Conservation (phyloP, 1,140 invertebrate genomes). For the Brachystomella parvula region DNA sequence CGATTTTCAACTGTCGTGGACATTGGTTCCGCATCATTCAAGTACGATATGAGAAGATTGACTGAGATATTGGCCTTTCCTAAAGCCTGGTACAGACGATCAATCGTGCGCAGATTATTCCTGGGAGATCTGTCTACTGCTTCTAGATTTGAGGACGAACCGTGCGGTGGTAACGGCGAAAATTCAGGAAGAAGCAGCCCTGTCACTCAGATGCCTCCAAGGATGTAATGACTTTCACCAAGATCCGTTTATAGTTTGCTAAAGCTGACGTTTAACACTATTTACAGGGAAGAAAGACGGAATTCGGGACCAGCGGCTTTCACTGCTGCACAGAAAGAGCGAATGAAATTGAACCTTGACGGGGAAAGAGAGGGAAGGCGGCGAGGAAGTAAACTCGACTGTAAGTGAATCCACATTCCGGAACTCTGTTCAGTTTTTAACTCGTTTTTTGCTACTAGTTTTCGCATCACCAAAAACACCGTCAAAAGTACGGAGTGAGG, state of each 20-base stretch:
- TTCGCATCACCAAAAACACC: conserved; percentile 16
- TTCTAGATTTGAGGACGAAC: conserved; percentile 48
- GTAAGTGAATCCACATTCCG: conserved; percentile 7
- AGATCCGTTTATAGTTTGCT: background rate
- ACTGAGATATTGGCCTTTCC: conserved; percentile 96
- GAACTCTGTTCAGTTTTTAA: conserved; percentile 7
- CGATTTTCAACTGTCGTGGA: conserved; percentile 90
- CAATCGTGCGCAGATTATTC: conserved; percentile 84
- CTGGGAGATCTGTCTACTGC: conserved; percentile 72
- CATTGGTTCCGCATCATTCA: conserved; percentile 95
- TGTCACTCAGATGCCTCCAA: background rate
- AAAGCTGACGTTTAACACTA: background rate
- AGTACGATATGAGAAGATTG: conserved; percentile 96
- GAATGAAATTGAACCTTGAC: conserved; percentile 26
- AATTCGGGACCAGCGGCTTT: conserved; percentile 21
- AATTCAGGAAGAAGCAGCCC: conserved; percentile 21
- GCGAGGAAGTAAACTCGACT: conserved; percentile 26
- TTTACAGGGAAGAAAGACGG: conserved; percentile 25
- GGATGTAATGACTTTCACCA: conserved; percentile 9
- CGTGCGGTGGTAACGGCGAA: conserved; percentile 4
- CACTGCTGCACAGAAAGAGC: conserved; percentile 20
- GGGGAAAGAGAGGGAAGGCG: conserved; percentile 23
- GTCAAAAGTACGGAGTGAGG: conserved; percentile 12
- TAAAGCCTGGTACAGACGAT: conserved; percentile 92
- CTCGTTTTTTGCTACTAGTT: background rate